These are phyloP conservation scores for Podargus strigoides DNA, from an alignment of 2,797 vertebrate genomes.

Conservation along the genomic window DNA sequence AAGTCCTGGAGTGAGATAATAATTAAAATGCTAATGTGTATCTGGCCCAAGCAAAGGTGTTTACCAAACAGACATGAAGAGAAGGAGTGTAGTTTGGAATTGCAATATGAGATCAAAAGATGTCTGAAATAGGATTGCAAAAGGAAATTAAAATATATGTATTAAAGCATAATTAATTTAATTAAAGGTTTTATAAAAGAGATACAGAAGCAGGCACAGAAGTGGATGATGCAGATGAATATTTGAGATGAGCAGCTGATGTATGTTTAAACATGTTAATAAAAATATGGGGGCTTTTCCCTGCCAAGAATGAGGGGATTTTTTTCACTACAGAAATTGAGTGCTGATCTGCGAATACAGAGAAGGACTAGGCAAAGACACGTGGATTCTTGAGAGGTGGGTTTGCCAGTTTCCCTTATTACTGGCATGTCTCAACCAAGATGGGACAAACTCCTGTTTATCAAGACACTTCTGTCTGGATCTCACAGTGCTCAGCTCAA, in stretches of 20 bases:
- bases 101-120: constrained; percentile 19
- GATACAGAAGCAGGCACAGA: neutral
- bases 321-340: neutral
- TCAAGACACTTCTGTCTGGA: neutral
- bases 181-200: constrained; percentile 20
- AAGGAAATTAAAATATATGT: constrained; percentile 19
- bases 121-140: constrained; percentile 23
- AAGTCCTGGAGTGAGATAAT: constrained; percentile 40
- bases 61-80: constrained; percentile 42
- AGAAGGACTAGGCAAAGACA: neutral
- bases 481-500: neutral
- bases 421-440: neutral
- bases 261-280: constrained; percentile 51
- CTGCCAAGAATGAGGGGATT: neutral
- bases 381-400: neutral
- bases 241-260: constrained; percentile 25
- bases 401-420: neutral
- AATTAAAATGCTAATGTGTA: constrained; percentile 67
- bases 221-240: neutral
- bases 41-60: constrained; percentile 40
- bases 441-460: neutral
- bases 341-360: neutral
- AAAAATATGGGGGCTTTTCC: constrained; percentile 8
- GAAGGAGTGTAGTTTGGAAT: constrained; percentile 7
- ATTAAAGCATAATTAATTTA: constrained; percentile 26